Conservation (phyloP, 1,140 invertebrate genomes). For the Hyles euphorbiae region DNA sequence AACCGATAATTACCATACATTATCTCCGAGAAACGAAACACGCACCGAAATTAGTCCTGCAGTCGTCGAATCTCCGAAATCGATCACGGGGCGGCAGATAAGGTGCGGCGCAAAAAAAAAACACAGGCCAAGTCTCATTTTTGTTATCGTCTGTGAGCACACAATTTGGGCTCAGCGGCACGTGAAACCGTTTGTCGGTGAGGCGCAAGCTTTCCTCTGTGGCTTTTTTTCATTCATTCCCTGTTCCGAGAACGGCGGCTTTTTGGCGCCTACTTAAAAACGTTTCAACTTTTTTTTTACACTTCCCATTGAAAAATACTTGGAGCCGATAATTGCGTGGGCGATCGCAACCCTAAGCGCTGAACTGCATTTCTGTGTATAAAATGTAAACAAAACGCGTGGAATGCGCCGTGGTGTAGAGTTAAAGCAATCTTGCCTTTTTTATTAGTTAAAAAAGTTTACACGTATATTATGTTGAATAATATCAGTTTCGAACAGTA, state of each 20-base stretch:
- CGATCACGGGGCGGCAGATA: constrained; percentile 27
- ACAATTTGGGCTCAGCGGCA: constrained; percentile 57
- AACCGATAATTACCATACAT: too few relatives aligned
- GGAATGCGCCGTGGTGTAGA: too few relatives aligned
- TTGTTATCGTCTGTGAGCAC: constrained; percentile 56
- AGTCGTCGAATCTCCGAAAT: background rate
- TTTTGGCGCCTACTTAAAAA: constrained; percentile 61
- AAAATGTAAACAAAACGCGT: too few relatives aligned
- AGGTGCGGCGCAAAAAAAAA: constrained; percentile 28
- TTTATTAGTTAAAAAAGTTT: too few relatives aligned
- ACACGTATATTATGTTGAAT: too few relatives aligned
- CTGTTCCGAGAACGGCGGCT: constrained; percentile 62
- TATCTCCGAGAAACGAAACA: too few relatives aligned
- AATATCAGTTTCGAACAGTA: too few relatives aligned
- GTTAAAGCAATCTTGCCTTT: too few relatives aligned
- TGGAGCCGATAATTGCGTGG: constrained; percentile 9
- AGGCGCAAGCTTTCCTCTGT: constrained; percentile 44
- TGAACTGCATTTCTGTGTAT: too few relatives aligned
- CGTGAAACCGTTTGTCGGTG: constrained; percentile 61
- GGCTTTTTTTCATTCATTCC: constrained; percentile 64
- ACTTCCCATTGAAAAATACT: constrained; percentile 12
- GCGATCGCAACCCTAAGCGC: too few relatives aligned
- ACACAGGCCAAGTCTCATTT: constrained; percentile 21
- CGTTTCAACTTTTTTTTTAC: constrained; percentile 16
- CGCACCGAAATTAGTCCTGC: too few relatives aligned